Percentiles rank a stretch among this genome's conserved stretches.
These are phyloP conservation scores for Burhinus oedicnemus DNA, from an alignment of 2,113 vertebrate genomes.

Conservation along the genomic window DNA sequence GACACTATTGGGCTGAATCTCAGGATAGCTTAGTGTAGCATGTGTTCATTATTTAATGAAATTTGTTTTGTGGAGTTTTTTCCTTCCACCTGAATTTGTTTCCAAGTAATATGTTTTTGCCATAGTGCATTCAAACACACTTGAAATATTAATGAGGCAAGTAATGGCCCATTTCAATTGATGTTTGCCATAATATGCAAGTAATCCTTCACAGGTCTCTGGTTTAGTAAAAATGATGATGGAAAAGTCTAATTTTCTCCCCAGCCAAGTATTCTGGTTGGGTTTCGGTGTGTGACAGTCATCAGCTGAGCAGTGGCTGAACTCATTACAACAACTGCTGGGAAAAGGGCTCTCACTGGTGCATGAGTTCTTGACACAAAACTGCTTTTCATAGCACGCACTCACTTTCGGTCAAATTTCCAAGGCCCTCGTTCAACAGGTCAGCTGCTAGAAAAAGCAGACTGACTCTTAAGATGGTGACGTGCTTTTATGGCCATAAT, in stretches of 20 bases:
- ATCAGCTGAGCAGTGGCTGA: not conserved
- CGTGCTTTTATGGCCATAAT: not conserved
- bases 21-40: not conserved
- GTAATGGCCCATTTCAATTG: conserved; percentile 33
- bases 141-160: conserved; percentile 47
- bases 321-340: not conserved
- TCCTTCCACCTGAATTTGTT: conserved; percentile 23
- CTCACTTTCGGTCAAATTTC: not conserved
- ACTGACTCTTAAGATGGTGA: not conserved
- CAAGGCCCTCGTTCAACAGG: not conserved
- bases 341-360: not conserved
- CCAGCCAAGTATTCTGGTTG: not conserved
- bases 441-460: not conserved
- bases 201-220: conserved; percentile 11
- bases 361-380: not conserved
- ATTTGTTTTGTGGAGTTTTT: not conserved
- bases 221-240: not conserved
- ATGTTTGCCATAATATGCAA: not conserved
- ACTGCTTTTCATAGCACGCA: not conserved
- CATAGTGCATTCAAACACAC: not conserved
- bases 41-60: conserved; percentile 18
- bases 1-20: conserved; percentile 16
- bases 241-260: not conserved
- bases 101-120: not conserved
- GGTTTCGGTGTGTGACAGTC: not conserved